A percentile compares a stretch with the other conserved stretches of the same genome.
Evolutionary conservation across 1,140 invertebrate species (phyloP).

Genomic region (Drosophila grimshawi): DNA sequence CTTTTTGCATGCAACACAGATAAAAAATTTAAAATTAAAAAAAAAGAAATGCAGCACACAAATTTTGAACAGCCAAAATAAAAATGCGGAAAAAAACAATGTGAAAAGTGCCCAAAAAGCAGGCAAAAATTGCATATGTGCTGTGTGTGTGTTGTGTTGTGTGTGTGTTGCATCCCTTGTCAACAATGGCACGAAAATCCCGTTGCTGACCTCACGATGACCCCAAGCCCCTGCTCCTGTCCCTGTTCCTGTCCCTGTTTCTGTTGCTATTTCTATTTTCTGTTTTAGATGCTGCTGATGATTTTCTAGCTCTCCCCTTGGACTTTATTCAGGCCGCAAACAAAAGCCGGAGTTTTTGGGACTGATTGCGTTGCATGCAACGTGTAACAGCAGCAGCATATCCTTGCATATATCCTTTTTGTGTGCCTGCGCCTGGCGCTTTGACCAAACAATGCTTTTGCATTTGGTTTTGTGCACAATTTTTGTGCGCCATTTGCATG

Average conservation of each 20-base stretch:
- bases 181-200: constrained; percentile 80
- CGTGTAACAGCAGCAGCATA: constrained; percentile 53
- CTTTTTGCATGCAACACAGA: constrained; percentile 46
- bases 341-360: constrained; percentile 79
- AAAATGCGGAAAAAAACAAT: constrained; percentile 33
- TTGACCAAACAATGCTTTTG: constrained; percentile 64
- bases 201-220: constrained; percentile 82
- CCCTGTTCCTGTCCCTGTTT: constrained; percentile 53
- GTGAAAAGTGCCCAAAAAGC: constrained; percentile 65
- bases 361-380: constrained; percentile 77
- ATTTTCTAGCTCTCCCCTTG: constrained; percentile 68
- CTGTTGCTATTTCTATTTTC: background rate
- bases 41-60: constrained; percentile 37
- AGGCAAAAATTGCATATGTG: constrained; percentile 43
- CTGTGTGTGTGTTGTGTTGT: constrained; percentile 37
- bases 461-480: constrained; percentile 43
- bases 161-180: constrained; percentile 74
- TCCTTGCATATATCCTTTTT: constrained; percentile 74
- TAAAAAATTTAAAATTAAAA: constrained; percentile 63
- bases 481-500: constrained; percentile 77
- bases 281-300: constrained; percentile 42
- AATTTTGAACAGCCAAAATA: constrained; percentile 53
- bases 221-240: constrained; percentile 67
- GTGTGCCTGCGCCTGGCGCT: constrained; percentile 55
- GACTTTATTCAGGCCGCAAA: constrained; percentile 77